Percentiles rank a stretch among this genome's conserved stretches.
phyloP scores from a whole-genome alignment of 2,888 invertebrate genomes.

The Apantesis nais region DNA sequence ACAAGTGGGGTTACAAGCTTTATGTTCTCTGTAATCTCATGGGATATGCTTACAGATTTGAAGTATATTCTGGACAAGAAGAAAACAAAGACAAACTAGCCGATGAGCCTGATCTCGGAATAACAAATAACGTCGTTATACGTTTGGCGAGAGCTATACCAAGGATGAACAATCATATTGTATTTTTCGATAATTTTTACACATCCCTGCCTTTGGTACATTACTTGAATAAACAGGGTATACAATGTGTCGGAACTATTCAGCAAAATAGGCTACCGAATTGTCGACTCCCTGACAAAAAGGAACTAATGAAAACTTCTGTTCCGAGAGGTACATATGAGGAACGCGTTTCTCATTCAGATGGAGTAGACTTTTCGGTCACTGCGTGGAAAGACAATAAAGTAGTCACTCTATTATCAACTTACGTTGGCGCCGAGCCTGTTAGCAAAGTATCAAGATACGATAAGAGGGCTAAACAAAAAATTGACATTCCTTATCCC shows the following conservation, averaged over 20 bases:
- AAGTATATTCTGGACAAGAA: conserved; percentile 14
- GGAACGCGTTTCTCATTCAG: conserved; percentile 27
- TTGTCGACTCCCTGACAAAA: conserved; percentile 6
- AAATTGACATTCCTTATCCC: too few species aligned
- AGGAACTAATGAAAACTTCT: background rate
- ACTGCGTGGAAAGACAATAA: conserved; percentile 33
- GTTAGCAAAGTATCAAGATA: conserved; percentile 9
- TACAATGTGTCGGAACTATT: conserved; percentile 50
- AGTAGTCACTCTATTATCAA: conserved; percentile 36
- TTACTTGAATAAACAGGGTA: conserved; percentile 46
- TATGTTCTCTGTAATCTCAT: conserved; percentile 32
- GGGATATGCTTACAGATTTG: conserved; percentile 7
- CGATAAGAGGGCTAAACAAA: background rate
- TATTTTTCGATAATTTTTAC: conserved; percentile 6
- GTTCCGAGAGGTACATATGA: conserved; percentile 23
- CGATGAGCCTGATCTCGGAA: background rate
- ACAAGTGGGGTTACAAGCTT: conserved; percentile 37
- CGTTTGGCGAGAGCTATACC: background rate
- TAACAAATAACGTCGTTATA: background rate
- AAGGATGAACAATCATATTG: conserved; percentile 2
- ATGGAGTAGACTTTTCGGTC: conserved; percentile 18
- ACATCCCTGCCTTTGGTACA: conserved; percentile 33
- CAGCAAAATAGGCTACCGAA: conserved; percentile 48
- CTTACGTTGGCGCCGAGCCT: conserved; percentile 49
- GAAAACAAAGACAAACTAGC: background rate